phyloP scores from a whole-genome alignment of 2,797 vertebrate genomes.

The Sparus aurata region DNA sequence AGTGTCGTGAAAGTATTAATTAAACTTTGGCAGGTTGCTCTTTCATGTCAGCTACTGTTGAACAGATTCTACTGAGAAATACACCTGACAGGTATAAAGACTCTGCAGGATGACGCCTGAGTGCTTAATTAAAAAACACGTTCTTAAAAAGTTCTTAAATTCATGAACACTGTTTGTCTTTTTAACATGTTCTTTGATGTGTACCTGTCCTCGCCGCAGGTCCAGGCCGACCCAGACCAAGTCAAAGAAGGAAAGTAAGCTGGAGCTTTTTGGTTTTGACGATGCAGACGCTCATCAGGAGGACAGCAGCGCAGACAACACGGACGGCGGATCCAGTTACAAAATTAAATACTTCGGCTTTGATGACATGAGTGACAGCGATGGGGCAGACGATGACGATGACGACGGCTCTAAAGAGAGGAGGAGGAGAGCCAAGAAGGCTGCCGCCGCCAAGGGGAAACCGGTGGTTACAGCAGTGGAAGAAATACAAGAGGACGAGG shows the following conservation, averaged over 20 bases:
- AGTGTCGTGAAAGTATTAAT: background rate
- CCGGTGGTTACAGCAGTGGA: slow-evolving; percentile 18
- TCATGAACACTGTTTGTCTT: background rate
- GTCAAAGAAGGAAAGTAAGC: slow-evolving; percentile 92
- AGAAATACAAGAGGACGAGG: slow-evolving; percentile 56
- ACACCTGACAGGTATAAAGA: background rate
- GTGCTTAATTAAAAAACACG: background rate
- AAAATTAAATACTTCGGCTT: slow-evolving; percentile 99
- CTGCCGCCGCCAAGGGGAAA: slow-evolving; percentile 69
- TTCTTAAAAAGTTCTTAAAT: background rate
- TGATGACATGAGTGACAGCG: slow-evolving; percentile 96
- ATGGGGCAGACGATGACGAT: slow-evolving; percentile 87
- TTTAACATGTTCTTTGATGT: background rate
- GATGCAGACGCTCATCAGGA: slow-evolving; percentile 87
- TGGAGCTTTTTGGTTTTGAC: slow-evolving; percentile 96
- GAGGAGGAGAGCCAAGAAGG: slow-evolving; percentile 88
- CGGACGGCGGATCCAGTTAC: slow-evolving; percentile 91
- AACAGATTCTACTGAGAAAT: background rate
- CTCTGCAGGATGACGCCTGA: background rate
- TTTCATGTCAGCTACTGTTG: background rate
- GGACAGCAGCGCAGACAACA: slow-evolving; percentile 79
- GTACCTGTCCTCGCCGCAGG: slow-evolving; percentile 65
- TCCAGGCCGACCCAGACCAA: slow-evolving; percentile 90
- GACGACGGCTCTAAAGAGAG: slow-evolving; percentile 66
- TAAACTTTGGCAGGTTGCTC: background rate